Conservation (phyloP, 2,888 invertebrate genomes). For the Koerneria pararmatus region DNA sequence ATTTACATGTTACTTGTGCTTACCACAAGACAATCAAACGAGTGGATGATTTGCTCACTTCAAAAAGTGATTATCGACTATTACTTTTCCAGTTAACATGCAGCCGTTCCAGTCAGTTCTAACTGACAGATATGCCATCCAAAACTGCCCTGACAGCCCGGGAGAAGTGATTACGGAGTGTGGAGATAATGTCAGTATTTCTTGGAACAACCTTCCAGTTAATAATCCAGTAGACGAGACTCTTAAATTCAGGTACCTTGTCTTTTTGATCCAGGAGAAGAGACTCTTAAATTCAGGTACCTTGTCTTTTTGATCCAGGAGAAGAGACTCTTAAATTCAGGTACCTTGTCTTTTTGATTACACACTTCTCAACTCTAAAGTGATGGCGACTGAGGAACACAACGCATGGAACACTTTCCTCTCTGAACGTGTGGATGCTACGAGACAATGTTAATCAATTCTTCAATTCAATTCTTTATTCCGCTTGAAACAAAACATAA, state of each 20-base stretch:
- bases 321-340: constrained; percentile 29
- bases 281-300: too few species aligned
- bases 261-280: background rate
- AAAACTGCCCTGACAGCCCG: constrained; percentile 54
- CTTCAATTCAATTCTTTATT: too few species aligned
- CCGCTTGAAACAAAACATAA: too few species aligned
- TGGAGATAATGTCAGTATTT: constrained; percentile 47
- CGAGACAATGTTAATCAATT: constrained; percentile 47
- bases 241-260: too few species aligned
- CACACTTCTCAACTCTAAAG: constrained; percentile 53
- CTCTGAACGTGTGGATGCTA: constrained; percentile 37
- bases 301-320: constrained; percentile 54
- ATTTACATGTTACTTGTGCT: background rate
- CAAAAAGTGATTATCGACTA: too few species aligned
- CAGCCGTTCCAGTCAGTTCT: constrained; percentile 47
- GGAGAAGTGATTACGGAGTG: constrained; percentile 48
- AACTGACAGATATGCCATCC: constrained; percentile 38
- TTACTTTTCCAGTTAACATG: constrained; percentile 42
- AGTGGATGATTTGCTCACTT: too few species aligned
- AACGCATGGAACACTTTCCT: constrained; percentile 47
- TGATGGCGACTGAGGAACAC: constrained; percentile 48
- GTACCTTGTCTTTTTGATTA: constrained; percentile 53
- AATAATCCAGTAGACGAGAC: too few species aligned
- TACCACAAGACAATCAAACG: too few species aligned
- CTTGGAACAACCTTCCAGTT: too few species aligned